phyloP scores from a whole-genome alignment of 1,140 invertebrate genomes.

The Drosophila tropicalis region DNA sequence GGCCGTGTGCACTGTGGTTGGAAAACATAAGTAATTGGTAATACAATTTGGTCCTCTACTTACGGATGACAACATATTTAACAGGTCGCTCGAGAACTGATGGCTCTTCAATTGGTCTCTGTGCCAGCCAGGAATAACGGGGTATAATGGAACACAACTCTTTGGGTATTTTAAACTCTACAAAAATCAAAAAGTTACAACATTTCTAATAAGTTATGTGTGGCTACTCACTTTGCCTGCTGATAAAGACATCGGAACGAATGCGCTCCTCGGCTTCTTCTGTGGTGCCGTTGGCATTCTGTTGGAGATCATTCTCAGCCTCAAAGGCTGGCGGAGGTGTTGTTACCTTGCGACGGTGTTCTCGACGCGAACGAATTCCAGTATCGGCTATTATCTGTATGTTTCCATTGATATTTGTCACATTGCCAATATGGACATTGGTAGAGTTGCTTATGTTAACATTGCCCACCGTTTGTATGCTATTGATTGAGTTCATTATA shows the following conservation, averaged over 20 bases:
- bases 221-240: constrained; percentile 47
- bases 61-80: constrained; percentile 81
- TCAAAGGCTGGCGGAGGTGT: constrained; percentile 18
- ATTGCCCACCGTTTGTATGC: constrained; percentile 77
- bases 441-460: constrained; percentile 81
- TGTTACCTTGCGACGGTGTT: constrained; percentile 32
- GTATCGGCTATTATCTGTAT: constrained; percentile 79
- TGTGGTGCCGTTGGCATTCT: not conserved
- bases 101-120: constrained; percentile 70
- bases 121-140: constrained; percentile 77
- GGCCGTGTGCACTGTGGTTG: constrained; percentile 83
- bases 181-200: not conserved
- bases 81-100: constrained; percentile 61
- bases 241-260: constrained; percentile 55
- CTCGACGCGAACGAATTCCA: constrained; percentile 2
- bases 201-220: not conserved
- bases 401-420: constrained; percentile 83
- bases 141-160: constrained; percentile 69
- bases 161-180: constrained; percentile 75
- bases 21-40: not conserved
- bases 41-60: constrained; percentile 18
- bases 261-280: constrained; percentile 64
- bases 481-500: constrained; percentile 72
- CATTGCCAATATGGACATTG: constrained; percentile 83
- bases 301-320: not conserved